These are phyloP conservation scores for Campoletis sonorensis DNA, from an alignment of 1,140 invertebrate genomes.

Conservation along the genomic window DNA sequence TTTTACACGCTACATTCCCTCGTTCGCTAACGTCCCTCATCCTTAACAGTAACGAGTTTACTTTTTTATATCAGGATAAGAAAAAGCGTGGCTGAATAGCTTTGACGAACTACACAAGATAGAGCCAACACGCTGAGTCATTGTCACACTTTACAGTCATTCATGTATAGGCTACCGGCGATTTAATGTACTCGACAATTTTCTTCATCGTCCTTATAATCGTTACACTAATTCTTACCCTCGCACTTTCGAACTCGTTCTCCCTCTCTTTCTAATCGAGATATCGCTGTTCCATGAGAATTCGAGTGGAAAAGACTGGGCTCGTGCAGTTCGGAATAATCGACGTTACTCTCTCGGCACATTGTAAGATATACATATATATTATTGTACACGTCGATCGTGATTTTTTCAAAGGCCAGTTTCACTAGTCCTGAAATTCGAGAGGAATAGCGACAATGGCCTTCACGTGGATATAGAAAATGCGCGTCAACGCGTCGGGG, in stretches of 20 bases:
- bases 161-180: neutral
- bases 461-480: conserved; percentile 17
- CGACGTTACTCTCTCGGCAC: neutral
- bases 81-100: conserved; percentile 12
- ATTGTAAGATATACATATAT: neutral
- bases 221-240: conserved; percentile 11
- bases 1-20: neutral
- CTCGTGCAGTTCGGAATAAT: conserved; percentile 10
- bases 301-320: conserved; percentile 19
- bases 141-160: conserved; percentile 30
- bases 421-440: conserved; percentile 59
- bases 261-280: neutral
- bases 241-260: conserved; percentile 4
- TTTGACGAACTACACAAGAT: neutral
- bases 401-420: conserved; percentile 40
- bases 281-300: conserved; percentile 12
- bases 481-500: conserved; percentile 52
- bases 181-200: neutral
- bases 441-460: conserved; percentile 57
- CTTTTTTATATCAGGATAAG: conserved; percentile 21
- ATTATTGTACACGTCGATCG: neutral
- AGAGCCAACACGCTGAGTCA: conserved; percentile 32
- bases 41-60: conserved; percentile 37
- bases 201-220: conserved; percentile 18
- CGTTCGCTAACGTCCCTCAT: conserved; percentile 6